These are phyloP conservation scores for Chelonus formosanus DNA, from an alignment of 2,888 invertebrate genomes.

Conservation along the genomic window DNA sequence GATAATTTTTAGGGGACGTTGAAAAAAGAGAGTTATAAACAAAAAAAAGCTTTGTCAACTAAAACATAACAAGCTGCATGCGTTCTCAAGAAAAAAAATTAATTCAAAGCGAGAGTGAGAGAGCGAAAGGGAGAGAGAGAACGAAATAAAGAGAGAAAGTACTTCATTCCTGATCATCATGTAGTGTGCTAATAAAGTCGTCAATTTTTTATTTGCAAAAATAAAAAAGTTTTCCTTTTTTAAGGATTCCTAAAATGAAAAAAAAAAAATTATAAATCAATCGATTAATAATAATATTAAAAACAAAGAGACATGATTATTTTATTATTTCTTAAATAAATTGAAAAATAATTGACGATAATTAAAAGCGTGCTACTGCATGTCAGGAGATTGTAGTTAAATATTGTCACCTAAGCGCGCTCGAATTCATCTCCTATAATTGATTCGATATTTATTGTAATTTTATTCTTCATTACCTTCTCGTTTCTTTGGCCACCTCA, in stretches of 20 bases:
- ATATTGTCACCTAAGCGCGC: constrained; percentile 30
- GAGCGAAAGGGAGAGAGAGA: constrained; percentile 37
- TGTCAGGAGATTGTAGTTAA: constrained; percentile 50
- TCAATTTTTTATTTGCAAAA: no score
- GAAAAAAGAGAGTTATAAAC: constrained; percentile 23
- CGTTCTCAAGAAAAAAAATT: constrained; percentile 36
- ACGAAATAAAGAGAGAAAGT: constrained; percentile 41
- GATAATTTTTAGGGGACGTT: constrained; percentile 21
- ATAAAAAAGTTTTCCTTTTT: no score
- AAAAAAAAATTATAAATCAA: no score
- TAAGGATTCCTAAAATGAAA: no score
- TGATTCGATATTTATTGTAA: constrained; percentile 1
- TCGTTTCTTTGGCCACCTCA: constrained; percentile 15
- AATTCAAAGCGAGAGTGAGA: constrained; percentile 35
- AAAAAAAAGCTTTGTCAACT: constrained; percentile 28
- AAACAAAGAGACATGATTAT: not conserved
- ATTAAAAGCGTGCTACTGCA: constrained; percentile 39
- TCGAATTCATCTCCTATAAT: constrained; percentile 27
- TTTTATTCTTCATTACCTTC: not conserved
- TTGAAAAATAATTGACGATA: constrained; percentile 23
- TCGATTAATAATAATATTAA: no score
- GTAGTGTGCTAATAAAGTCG: constrained; percentile 4
- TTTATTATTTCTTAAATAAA: constrained; percentile 16
- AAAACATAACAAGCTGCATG: constrained; percentile 35
- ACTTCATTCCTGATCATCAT: constrained; percentile 50